Conservation (phyloP, 2,113 vertebrate species). For the Dasyurus viverrinus region DNA sequence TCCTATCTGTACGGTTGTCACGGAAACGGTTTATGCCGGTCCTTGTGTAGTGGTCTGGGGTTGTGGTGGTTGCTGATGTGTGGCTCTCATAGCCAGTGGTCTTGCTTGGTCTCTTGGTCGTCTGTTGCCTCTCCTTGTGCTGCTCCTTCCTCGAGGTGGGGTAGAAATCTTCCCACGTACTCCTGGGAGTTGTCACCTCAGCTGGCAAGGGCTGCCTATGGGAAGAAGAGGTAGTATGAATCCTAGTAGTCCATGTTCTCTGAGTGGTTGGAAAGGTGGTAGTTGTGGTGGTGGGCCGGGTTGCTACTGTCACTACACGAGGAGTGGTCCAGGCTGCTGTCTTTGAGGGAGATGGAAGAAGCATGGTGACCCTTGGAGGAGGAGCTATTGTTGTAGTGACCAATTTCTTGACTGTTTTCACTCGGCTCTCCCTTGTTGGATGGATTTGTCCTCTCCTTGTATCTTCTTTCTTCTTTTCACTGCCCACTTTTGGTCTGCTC, state of each 20-base stretch:
- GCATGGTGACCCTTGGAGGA: slow-evolving; percentile 73
- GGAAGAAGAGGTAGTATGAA: slow-evolving; percentile 69
- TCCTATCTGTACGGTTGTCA: slow-evolving; percentile 91
- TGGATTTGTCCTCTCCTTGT: slow-evolving; percentile 75
- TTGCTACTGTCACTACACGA: slow-evolving; percentile 71
- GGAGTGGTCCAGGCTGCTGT: slow-evolving; percentile 77
- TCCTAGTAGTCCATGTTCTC: slow-evolving; percentile 82
- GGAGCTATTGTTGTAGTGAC: slow-evolving; percentile 64
- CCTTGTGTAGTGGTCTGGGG: slow-evolving; percentile 79
- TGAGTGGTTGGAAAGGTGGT: slow-evolving; percentile 80
- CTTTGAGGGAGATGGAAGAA: slow-evolving; percentile 80
- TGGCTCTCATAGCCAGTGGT: slow-evolving; percentile 69
- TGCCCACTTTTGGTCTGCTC: slow-evolving; percentile 51
- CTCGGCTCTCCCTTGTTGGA: slow-evolving; percentile 79
- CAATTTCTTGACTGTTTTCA: slow-evolving; percentile 82
- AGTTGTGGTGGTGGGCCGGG: slow-evolving; percentile 76
- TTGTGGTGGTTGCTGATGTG: slow-evolving; percentile 76
- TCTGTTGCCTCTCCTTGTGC: slow-evolving; percentile 83
- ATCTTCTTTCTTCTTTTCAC: slow-evolving; percentile 85
- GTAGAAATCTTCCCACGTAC: slow-evolving; percentile 82
- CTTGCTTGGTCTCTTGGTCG: slow-evolving; percentile 81
- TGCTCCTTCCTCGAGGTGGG: slow-evolving; percentile 80
- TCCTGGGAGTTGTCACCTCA: slow-evolving; percentile 70
- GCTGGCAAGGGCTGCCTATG: slow-evolving; percentile 77
- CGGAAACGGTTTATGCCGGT: slow-evolving; percentile 80